Conservation (phyloP, 2,888 invertebrate genomes). For the Pycnomerus fuliginosus region DNA sequence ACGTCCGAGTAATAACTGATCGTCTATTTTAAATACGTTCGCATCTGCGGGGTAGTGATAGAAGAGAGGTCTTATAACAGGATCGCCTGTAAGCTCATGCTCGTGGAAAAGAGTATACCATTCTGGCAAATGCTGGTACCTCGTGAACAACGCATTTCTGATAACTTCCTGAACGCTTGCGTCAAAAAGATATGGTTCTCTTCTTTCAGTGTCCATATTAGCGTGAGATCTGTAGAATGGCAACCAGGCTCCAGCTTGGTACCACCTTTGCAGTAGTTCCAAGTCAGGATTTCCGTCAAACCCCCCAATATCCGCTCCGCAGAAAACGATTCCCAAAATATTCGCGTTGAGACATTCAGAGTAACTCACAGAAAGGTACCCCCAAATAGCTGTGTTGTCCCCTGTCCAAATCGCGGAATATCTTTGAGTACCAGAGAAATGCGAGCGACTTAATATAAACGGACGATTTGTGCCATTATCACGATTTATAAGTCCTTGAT, state of each 20-base stretch:
- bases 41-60: conserved; percentile 83
- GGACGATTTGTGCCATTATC: conserved; percentile 73
- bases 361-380: conserved; percentile 76
- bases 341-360: conserved; percentile 83
- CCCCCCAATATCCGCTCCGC: conserved; percentile 95
- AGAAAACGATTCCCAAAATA: conserved; percentile 82
- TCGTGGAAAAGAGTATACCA: conserved; percentile 92
- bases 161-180: conserved; percentile 66
- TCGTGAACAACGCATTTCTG: conserved; percentile 61
- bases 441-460: conserved; percentile 76
- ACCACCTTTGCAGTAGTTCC: conserved; percentile 75
- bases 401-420: conserved; percentile 95
- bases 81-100: conserved; percentile 76
- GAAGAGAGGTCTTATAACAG: conserved; percentile 87
- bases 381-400: conserved; percentile 93
- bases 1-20: conserved; percentile 68
- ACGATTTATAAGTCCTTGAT: conserved; percentile 59
- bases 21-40: conserved; percentile 75
- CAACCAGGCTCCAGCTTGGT: conserved; percentile 74
- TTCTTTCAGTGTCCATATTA: conserved; percentile 88
- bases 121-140: conserved; percentile 84
- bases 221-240: conserved; percentile 96
- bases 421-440: conserved; percentile 91
- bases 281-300: conserved; percentile 89
- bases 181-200: conserved; percentile 91